Base-by-base conservation (phyloP, 2,888 invertebrate species). In the Thera britannica region DNA sequence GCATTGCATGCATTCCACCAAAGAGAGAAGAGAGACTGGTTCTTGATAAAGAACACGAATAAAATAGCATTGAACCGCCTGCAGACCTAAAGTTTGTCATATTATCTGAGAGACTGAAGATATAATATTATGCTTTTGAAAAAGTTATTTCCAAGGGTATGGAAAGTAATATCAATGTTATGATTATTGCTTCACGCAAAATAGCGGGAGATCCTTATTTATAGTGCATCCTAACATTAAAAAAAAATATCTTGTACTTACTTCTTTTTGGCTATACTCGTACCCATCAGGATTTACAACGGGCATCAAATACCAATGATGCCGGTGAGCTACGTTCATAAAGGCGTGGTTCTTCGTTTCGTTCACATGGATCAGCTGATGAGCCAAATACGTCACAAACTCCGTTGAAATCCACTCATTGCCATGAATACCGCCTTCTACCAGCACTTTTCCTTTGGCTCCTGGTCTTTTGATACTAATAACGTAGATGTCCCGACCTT, bases 371-470 rank as follows among this genome's bases (percentile, higher is more conserved):
- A 95, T 72, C 4, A 96, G 79, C 72, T 95, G 88, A 72, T 95
- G 87, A 9, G 95, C 75, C 2, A 96, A 85, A 76, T 94, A 96
- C 0, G 95, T 94, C 0, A 95, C 94, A 5, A 95, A 94, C 0
- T 96, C 96, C 0, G 95, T 90, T 0, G 95, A 86, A 11, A 96
- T 94, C 96, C 96, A 97, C 87, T 98, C 97, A 57, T 97, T 94
- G 0, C 96, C 96, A 81, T 97, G 96, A 58, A 96, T 95, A 2
- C 94, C 94, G 46, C 88, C 94, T 81, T 96, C 96, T 3, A 96
- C 80, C 46, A 96, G 92, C 4, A 95, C 90, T 5, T 81, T 94
- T 11, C 83, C 88, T 72, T 87, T 94, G 1, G 74, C 62, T 2
- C 70, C 70, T 1, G 55, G 51, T 11, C 73, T 73, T 12, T 63